Evolutionary conservation across 2,113 vertebrate species (phyloP).

Genomic region (Macaca mulatta): DNA sequence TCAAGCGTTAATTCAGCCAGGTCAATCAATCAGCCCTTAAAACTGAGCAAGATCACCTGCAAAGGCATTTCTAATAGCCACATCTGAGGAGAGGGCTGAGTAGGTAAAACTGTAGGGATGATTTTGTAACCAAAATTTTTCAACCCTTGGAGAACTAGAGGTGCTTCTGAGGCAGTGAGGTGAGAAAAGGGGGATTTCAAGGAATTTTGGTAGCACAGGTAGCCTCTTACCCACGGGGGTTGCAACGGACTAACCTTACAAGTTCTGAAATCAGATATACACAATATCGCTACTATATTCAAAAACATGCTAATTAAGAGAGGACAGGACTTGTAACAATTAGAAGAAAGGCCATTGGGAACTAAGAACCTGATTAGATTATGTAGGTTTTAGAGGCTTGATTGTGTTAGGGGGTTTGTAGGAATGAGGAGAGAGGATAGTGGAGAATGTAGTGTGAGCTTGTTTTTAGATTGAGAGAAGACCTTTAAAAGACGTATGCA

Average conservation of each 20-base stretch:
- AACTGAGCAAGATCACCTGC: background rate
- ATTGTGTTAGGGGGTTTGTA: background rate
- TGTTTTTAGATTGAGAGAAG: background rate
- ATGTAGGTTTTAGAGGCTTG: background rate
- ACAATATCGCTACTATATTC: too few species aligned
- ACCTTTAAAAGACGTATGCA: background rate
- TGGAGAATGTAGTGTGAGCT: background rate
- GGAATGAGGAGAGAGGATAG: background rate
- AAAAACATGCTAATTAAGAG: background rate
- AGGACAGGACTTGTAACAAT: background rate
- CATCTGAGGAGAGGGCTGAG: background rate
- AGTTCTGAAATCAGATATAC: background rate
- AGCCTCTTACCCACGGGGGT: background rate
- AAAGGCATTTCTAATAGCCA: background rate
- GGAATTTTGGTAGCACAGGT: background rate
- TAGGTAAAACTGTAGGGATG: background rate
- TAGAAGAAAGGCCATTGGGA: background rate
- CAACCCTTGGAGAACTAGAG: background rate
- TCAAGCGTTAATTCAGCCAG: slow-evolving; percentile 74
- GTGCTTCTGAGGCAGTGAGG: background rate
- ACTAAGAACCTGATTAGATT: background rate
- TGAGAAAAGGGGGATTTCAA: background rate
- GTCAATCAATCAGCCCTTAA: slow-evolving; percentile 7
- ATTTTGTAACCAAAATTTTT: background rate
- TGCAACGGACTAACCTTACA: background rate